Evolutionary conservation across 2,888 invertebrate genomes (phyloP), one percentile per base, ranked within the genome.

Genomic region (Eudasyphora cyanicolor): DNA sequence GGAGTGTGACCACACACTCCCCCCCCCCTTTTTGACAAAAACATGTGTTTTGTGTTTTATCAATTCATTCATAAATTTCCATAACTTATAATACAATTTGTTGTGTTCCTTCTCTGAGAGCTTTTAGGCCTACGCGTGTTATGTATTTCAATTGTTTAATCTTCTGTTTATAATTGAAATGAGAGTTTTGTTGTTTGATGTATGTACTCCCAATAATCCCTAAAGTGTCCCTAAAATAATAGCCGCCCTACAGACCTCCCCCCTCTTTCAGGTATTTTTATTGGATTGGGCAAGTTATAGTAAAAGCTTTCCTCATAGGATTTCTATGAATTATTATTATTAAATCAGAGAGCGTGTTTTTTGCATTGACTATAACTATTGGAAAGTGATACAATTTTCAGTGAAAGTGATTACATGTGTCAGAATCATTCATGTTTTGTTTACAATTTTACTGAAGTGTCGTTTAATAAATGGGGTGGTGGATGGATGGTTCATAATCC

Each of bases 81-180:
- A 21, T 64, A 35, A 35, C 35, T 38, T 32, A n/a, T 10, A 6
- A 8, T 60, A n/a, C n/a, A n/a, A 42, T 14, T 32, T 54, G 54
- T 64, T 70, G 60, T 24, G 57, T 78, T 29, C 4, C 29, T 70
- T 57, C 57, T 57, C 8, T 12, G 42, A 19, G 79, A 83, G 83
- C 83, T 83, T 83, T 83, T 83, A 83, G 79, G 83, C 83, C 76
- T 24, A 17, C 35, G 21, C 8, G n/a, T n/a, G n/a, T n/a, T n/a
- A n/a, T n/a, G n/a, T n/a, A 35, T 54, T 71, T 71, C 54, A n/a
- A 54, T 71, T 71, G 29, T 51, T 32, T 32, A 82, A 79, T 79
- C 71, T n/a, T n/a, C n/a, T 10, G 17, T 49, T 49, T 49, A 49
- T 19, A 4, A 49, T 49, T 17, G 6, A 38, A 49, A 2, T 49